phyloP scores from a whole-genome alignment of 2,113 vertebrate genomes.

The Limnothrissa miodon region DNA sequence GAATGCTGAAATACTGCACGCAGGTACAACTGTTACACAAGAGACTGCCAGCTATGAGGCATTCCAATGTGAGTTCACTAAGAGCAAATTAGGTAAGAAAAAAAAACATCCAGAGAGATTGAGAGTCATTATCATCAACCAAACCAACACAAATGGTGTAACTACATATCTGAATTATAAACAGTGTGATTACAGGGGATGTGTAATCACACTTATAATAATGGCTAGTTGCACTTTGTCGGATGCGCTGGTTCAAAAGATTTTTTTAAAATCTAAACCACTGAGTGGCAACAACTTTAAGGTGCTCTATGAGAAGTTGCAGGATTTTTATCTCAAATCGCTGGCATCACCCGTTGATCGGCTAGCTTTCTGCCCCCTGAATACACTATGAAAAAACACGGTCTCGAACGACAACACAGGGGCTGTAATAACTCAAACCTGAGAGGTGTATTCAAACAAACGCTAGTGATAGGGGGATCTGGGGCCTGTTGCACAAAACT shows the following conservation, averaged over 20 bases:
- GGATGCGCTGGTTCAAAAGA: not conserved
- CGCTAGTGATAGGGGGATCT: too few relatives aligned
- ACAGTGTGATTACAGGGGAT: not conserved
- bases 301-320: too few relatives aligned
- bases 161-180: not conserved
- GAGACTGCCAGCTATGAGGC: not conserved
- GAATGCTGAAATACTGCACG: slow-evolving; percentile 11
- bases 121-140: not conserved
- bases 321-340: too few relatives aligned
- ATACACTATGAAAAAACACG: too few relatives aligned
- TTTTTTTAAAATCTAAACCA: not conserved
- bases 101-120: not conserved
- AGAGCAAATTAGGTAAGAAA: not conserved
- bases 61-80: not conserved
- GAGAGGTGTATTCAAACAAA: too few relatives aligned
- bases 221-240: not conserved
- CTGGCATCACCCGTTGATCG: too few relatives aligned
- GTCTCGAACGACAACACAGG: too few relatives aligned
- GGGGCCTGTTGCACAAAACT: too few relatives aligned
- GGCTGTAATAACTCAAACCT: too few relatives aligned
- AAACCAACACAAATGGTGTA: not conserved
- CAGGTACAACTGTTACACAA: not conserved
- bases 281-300: not conserved
- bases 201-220: not conserved
- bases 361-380: too few relatives aligned